Evolutionary conservation across 92 coral and sea anemone species (phyloP), one percentile per base, ranked within the genome.

Genomic region (Epizoanthus fatuus): DNA sequence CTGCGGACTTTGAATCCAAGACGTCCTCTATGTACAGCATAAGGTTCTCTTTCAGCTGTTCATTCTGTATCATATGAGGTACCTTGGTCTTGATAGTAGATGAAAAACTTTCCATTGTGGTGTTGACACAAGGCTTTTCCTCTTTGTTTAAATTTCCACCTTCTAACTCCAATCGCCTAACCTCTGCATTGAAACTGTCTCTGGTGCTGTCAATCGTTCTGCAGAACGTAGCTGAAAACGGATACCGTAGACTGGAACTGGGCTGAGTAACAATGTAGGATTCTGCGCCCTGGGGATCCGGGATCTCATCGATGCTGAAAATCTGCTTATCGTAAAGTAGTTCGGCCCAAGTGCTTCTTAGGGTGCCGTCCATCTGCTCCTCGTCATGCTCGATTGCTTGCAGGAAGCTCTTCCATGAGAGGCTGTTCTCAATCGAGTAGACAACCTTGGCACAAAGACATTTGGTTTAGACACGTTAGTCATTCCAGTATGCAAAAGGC

Each of bases 211-310:
- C 84, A 51, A 76, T 80, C 59, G 75, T 85, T 25, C 84, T 66
- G 56, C 63, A 49, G 44, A 85, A 69, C 7, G 66, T 80, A 32
- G 71, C 65, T 5, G 75, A 75, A 51, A 85, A 85, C 12, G 89
- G 89, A 9, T 75, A 65, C 14, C 29, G 72, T 47, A 65, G 20
- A 16, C 69, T 62, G 47, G 32, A 76, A 39, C 70, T 68, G 7
- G 88, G 11, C 42, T 78, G 75, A 54, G 57, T 86, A 35, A 88
- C 66, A 49, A 55, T 39, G 83, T 88, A 88, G 14, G 84, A 88
- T 39, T 88, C 87, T 62, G 91, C 84, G 13, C 91, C 91, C 37
- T 58, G 91, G n/a, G 88, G 87, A 8, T 88, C 84, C 7, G 91
- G 91, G 42, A 88, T 88, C 16, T 88, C 88, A 13, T 85, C 85